Percentiles rank a stretch among this genome's conserved stretches.
Conservation (phyloP, 2,797 vertebrate species). For the Rhynchotus rufescens region DNA sequence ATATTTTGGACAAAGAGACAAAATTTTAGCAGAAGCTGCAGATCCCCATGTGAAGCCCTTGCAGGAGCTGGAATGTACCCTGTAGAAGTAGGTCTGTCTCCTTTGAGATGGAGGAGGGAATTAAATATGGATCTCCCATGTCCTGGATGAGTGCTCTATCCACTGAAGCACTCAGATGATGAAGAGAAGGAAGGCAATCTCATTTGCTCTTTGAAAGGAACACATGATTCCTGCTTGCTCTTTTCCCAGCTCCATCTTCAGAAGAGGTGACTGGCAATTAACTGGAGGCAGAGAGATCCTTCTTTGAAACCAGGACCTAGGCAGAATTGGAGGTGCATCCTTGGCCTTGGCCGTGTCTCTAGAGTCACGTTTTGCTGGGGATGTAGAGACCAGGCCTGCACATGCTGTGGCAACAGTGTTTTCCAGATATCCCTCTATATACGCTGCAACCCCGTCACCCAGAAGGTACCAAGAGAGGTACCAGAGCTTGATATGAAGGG, state of each 20-base stretch:
- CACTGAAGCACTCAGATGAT: background rate
- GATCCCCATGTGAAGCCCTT: background rate
- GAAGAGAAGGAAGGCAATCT: background rate
- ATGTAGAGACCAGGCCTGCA: background rate
- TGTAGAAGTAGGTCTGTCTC: background rate
- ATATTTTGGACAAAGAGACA: background rate
- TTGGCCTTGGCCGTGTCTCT: background rate
- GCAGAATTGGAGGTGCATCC: background rate
- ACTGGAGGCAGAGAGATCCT: accelerated
- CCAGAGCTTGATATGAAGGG: background rate
- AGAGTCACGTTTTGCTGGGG: background rate
- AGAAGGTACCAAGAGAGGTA: background rate
- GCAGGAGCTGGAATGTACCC: background rate
- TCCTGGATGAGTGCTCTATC: background rate
- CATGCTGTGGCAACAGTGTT: background rate
- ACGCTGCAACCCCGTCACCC: background rate
- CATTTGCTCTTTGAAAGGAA: background rate
- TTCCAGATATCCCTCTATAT: background rate
- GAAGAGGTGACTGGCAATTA: background rate
- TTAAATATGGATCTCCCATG: background rate
- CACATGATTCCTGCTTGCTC: background rate
- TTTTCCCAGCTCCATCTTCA: background rate
- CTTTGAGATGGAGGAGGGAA: background rate
- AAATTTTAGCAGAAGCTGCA: background rate
- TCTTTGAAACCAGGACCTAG: background rate